Base-by-base conservation (phyloP, 2,113 vertebrate genomes). In the Forbesichthys agassizii region DNA sequence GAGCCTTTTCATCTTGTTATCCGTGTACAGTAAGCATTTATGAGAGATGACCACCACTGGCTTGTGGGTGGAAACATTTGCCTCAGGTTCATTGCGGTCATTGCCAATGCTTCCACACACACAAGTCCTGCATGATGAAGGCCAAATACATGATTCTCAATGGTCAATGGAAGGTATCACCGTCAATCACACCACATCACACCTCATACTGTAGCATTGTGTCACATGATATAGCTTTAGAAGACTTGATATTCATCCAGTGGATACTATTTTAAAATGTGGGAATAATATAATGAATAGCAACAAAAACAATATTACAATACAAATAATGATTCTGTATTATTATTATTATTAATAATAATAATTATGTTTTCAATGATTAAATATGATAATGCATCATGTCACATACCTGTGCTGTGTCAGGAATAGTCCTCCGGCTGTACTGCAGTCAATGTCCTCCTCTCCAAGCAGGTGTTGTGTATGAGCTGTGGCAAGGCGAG, bases 401-500 rank as follows among this genome's bases (percentile, higher is more conserved):
- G 7, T 42, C 36, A 42, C 36, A 42, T 51, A 86, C 88, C 84
- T 68, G 60, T 47, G 58, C 66, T 61, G 56, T 42, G 62, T 68
- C 70, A 54, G 68, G 67, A 63, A 73, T 4, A 62, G 16, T 79
- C 60, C 65, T 60, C 74, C 67, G 61, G 74, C 77, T 66, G 78
- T 69, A 56, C 76, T 49, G 71, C 61, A 59, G 74, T 66, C 69
- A 73, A 74, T 9, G 77, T 74, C 49, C 49, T 68, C 14, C 55
- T 68, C 14, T 62, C 47, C 71, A 47, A 47, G 12, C 66, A 68
- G 56, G 36, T 68, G n/a, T 20, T 9, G 64, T 48, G 71, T 59
- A 65, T 33, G 42, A 7, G 9, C 66, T 48, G 73, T 27, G 60
- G 58, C 48, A 62, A 65, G 60, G 61, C 64, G 42, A 61, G 47